phyloP scores from a whole-genome alignment of 2,797 vertebrate genomes.

The Botia almorhae region DNA sequence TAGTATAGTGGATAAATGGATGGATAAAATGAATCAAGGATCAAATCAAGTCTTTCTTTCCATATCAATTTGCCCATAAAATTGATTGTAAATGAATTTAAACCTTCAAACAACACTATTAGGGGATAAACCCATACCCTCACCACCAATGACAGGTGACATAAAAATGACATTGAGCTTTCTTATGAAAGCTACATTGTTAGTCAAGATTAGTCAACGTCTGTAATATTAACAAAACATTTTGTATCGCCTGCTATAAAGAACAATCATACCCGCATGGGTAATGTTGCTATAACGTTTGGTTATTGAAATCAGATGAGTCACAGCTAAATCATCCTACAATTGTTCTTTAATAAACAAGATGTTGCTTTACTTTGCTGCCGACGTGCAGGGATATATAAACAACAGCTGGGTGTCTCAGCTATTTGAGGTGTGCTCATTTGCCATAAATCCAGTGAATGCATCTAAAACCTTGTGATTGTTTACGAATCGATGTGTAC shows the following conservation, averaged over 20 bases:
- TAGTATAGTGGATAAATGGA: too few species aligned
- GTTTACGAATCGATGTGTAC: slow-evolving; percentile 34
- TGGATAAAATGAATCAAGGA: too few species aligned
- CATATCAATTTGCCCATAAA: neutral
- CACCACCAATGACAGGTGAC: too few species aligned
- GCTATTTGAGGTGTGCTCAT: slow-evolving; percentile 21
- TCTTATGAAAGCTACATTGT: neutral
- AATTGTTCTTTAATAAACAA: slow-evolving; percentile 20
- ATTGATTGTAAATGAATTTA: neutral
- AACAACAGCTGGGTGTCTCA: slow-evolving; percentile 34
- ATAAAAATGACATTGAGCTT: neutral
- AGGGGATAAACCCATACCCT: too few species aligned
- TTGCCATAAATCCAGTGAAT: slow-evolving; percentile 22
- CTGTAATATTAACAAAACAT: slow-evolving; percentile 17
- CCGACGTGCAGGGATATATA: neutral
- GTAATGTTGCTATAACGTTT: neutral
- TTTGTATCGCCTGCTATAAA: slow-evolving; percentile 7
- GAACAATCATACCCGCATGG: slow-evolving; percentile 2
- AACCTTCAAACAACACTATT: too few species aligned
- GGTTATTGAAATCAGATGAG: slow-evolving; percentile 4
- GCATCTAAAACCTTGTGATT: slow-evolving; percentile 12
- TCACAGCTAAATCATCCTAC: slow-evolving; percentile 12
- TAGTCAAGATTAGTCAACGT: neutral
- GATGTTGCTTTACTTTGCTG: slow-evolving; percentile 31
- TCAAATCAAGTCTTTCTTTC: neutral